Conservation (phyloP, 2,113 vertebrate species). For the Nothoprocta perdicaria region DNA sequence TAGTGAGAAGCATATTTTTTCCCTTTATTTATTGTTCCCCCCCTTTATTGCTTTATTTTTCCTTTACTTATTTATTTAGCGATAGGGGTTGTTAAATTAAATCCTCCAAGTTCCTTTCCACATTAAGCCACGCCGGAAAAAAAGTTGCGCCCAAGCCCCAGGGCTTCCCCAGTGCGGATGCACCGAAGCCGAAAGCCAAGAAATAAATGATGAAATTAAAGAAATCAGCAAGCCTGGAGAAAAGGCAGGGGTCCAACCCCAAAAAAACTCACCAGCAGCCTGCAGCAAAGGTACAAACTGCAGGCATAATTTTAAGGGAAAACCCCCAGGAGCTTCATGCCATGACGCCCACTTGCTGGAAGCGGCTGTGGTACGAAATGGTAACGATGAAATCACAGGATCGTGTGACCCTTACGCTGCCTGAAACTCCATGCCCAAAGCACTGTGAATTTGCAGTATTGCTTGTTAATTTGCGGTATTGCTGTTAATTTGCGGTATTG, state of each 20-base stretch:
- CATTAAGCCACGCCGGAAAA: background rate
- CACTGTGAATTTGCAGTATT: too few species aligned
- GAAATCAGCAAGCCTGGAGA: background rate
- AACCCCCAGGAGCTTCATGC: background rate
- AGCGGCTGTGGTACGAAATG: too few species aligned
- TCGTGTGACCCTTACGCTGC: background rate
- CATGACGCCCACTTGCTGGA: background rate
- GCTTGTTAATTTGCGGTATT: too few species aligned
- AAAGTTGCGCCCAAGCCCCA: background rate
- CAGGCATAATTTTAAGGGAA: background rate
- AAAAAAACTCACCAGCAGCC: background rate
- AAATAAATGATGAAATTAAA: background rate
- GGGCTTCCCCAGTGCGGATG: background rate
- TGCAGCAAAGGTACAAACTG: fast-evolving
- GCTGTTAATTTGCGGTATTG: too few species aligned
- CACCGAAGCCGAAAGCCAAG: too few species aligned
- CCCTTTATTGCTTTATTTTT: too few species aligned
- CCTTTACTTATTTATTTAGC: too few species aligned
- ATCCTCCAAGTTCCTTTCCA: background rate
- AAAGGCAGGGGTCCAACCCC: too few species aligned
- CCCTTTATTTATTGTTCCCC: too few species aligned
- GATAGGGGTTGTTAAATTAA: background rate
- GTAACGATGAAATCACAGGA: background rate
- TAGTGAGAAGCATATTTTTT: too few species aligned
- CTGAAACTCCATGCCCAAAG: background rate